Conservation (phyloP, 2,113 vertebrate genomes). For the Nycticebus coucang region DNA sequence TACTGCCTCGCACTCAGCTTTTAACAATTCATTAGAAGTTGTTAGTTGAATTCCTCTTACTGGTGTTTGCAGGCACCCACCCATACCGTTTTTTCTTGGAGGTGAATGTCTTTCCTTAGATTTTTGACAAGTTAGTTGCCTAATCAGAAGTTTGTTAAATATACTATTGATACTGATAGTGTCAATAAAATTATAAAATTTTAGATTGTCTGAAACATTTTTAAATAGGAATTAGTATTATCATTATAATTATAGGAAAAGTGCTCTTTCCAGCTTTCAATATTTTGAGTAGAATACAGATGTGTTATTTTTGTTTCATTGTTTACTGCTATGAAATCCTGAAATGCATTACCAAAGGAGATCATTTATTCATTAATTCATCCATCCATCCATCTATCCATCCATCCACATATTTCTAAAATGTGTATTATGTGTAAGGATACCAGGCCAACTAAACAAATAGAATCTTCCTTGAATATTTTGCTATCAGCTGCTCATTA, state of each 20-base stretch:
- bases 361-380: neutral
- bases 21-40: neutral
- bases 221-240: neutral
- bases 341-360: neutral
- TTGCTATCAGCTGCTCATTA: neutral
- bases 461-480: neutral
- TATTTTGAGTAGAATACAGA: neutral
- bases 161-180: neutral
- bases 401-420: neutral
- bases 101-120: neutral
- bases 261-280: neutral
- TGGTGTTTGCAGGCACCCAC: neutral
- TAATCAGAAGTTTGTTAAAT: neutral
- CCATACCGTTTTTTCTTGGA: neutral
- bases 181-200: neutral
- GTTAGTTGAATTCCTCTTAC: constrained; percentile 2
- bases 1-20: neutral
- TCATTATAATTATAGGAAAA: neutral
- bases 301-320: neutral
- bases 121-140: neutral
- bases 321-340: neutral
- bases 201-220: neutral
- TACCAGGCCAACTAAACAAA: neutral
- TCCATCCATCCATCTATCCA: neutral
- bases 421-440: neutral